Percentiles rank a stretch among this genome's conserved stretches.
phyloP scores from a whole-genome alignment of 2,113 vertebrate species.

The Orycteropus afer region DNA sequence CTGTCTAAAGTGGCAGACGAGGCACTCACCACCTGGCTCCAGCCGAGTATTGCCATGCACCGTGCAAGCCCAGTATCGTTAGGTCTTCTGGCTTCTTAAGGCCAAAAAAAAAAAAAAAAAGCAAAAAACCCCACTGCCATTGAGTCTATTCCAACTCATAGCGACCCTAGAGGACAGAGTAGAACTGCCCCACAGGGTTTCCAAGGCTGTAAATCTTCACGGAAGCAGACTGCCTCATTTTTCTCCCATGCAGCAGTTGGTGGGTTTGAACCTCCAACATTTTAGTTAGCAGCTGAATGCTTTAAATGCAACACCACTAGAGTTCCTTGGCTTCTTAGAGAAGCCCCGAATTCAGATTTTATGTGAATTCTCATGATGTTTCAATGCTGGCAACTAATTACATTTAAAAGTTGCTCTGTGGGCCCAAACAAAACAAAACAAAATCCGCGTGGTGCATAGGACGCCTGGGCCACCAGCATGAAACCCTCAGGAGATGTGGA shows the following conservation, averaged over 20 bases:
- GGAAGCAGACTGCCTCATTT: no score
- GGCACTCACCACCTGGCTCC: rapidly evolving
- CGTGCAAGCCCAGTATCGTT: rapidly evolving
- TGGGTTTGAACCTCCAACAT: no score
- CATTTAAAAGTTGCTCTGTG: not conserved
- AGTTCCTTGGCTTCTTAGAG: no score
- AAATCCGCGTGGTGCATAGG: rapidly evolving
- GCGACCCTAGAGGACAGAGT: no score
- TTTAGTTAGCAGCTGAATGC: no score
- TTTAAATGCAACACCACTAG: no score
- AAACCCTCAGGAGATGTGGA: not conserved
- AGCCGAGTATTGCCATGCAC: rapidly evolving
- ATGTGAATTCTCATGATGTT: not conserved
- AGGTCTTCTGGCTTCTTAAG: not conserved
- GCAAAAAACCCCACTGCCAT: no score
- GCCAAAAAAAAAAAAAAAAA: no score
- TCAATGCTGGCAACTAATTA: not conserved
- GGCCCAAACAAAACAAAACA: not conserved
- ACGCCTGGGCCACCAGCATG: not conserved
- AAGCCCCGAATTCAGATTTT: not conserved
- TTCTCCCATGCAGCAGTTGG: no score
- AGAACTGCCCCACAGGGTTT: no score
- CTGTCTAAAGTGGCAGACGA: not conserved
- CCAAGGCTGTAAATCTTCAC: no score
- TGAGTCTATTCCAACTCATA: no score